Conservation (phyloP, 2,797 vertebrate genomes). For the Megaceryle alcyon region DNA sequence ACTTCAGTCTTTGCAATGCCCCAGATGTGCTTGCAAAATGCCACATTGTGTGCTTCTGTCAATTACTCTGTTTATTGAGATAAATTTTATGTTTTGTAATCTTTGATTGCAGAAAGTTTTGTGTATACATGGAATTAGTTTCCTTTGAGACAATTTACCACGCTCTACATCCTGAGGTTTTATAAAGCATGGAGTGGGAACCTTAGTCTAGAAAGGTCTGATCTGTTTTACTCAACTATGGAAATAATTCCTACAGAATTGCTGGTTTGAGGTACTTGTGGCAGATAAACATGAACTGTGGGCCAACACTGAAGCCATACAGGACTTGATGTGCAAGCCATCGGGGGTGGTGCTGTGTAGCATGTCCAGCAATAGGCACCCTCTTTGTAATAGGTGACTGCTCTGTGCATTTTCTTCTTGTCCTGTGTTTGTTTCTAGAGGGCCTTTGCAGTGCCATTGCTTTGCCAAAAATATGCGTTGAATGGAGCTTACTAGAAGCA, state of each 20-base stretch:
- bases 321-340: not conserved
- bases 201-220: not conserved
- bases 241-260: not conserved
- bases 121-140: not conserved
- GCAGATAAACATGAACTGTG: not conserved
- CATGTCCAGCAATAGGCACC: not conserved
- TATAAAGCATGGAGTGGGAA: not conserved
- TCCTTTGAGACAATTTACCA: not conserved
- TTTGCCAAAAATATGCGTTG: not conserved
- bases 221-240: not conserved
- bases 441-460: not conserved
- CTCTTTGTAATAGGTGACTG: not conserved
- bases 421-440: not conserved
- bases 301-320: not conserved
- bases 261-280: not conserved
- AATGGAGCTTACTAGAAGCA: not conserved
- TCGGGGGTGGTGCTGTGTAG: not conserved
- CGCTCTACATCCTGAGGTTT: not conserved
- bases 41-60: fast-evolving
- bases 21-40: not conserved
- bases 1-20: not conserved
- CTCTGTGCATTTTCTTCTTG: not conserved
- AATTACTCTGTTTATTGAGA: not conserved
- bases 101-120: not conserved
- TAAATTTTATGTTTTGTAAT: not conserved